Evolutionary conservation across 2,888 invertebrate species (phyloP), one percentile per base, ranked within the genome.

Genomic region (Plemyria rubiginata): DNA sequence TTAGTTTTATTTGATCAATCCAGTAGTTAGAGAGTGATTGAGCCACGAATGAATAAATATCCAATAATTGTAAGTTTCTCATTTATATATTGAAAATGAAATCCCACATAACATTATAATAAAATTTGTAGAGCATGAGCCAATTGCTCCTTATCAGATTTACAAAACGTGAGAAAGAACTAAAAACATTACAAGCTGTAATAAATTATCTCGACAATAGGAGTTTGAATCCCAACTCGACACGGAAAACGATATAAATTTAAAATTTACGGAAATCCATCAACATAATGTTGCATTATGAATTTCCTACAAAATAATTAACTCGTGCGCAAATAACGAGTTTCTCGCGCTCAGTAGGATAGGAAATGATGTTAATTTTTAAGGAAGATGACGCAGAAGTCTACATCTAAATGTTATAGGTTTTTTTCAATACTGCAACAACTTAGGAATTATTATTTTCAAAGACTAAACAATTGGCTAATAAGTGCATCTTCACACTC

Each of bases 231-330:
- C 4, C 46, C 16, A 40, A 32, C 36, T 40, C 11, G 22, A 53
- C 43, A 62, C 54, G 65, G 58, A 62, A 65, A 55, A 6, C 41
- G 40, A 45, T 54, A 61, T 45, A 15, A 45, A 58, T 52, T 52
- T 51, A 13, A 11, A 50, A 55, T n/a, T 40, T 50, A 60, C 60
- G 63, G 66, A 63, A 63, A 52, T 12, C 32, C 46, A 51, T 54
- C 32, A 50, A 6, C 41, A 52, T 41, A 50, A 56, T 52, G 46
- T 50, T 38, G 29, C 16, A 57, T 66, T 54, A 57, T 66, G 45
- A 51, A 62, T 60, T 60, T 66, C 63, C 66, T 51, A 51, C 55
- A 43, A 55, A 59, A 56, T 55, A 59, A 63, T 63, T 54, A 46
- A 52, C 41, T 58, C 51, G 51, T 61, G 52, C 50, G 9, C 54